Evolutionary conservation across 2,888 invertebrate genomes (phyloP).

Genomic region (Tinea pellionella): DNA sequence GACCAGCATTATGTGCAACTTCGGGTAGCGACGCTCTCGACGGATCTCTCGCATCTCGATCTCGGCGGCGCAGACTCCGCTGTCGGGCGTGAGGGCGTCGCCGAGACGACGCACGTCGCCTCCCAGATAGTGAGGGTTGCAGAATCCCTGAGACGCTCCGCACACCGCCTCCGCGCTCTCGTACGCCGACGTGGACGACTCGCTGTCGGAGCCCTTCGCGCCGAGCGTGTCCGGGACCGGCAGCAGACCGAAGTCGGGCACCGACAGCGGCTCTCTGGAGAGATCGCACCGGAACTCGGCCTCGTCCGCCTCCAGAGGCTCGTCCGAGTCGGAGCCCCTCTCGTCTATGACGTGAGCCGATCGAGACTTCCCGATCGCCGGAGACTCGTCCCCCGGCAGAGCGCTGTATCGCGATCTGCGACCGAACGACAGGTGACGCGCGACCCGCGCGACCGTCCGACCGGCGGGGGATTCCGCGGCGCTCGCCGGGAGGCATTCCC

Average conservation of each 20-base stretch:
- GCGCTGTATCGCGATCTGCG: conserved; percentile 76
- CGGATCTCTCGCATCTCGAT: conserved; percentile 38
- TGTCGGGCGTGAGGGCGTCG: conserved; percentile 75
- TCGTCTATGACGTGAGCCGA: conserved; percentile 69
- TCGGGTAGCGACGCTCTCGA: conserved; percentile 58
- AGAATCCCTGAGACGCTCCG: conserved; percentile 71
- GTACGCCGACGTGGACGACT: conserved; percentile 78
- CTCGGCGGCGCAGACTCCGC: conserved; percentile 67
- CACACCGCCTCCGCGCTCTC: conserved; percentile 78
- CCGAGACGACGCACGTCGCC: conserved; percentile 77
- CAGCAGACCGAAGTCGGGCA: conserved; percentile 76
- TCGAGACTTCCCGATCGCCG: conserved; percentile 61
- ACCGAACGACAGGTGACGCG: conserved; percentile 78
- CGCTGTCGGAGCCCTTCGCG: conserved; percentile 45
- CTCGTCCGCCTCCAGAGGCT: conserved; percentile 11
- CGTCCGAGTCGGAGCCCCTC: conserved; percentile 23
- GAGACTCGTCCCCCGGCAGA: conserved; percentile 67
- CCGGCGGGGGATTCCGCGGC: conserved; percentile 20
- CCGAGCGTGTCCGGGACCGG: conserved; percentile 28
- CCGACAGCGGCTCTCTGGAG: conserved; percentile 77
- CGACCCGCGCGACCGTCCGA: conserved; percentile 58
- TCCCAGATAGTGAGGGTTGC: conserved; percentile 81
- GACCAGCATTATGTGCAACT: conserved; percentile 59
- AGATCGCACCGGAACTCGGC: conserved; percentile 38
- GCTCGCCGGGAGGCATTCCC: conserved; percentile 25